phyloP scores from a whole-genome alignment of 23 tunicate species.

The Styela plicata region DNA sequence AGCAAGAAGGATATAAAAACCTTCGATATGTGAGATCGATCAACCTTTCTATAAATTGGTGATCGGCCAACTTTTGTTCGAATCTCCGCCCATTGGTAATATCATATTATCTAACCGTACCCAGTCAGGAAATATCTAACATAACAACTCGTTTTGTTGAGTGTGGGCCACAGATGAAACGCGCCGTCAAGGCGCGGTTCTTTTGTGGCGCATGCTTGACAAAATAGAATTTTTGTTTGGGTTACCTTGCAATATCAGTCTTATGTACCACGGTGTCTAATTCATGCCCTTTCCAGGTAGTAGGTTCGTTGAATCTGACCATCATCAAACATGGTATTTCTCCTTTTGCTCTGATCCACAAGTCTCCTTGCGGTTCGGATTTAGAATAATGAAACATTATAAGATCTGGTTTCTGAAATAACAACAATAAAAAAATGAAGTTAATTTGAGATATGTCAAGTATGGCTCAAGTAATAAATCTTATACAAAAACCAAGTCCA shows the following conservation, averaged over 20 bases:
- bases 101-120: neutral
- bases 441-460: too few relatives aligned
- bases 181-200: too few relatives aligned
- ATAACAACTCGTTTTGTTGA: too few relatives aligned
- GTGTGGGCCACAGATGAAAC: too few relatives aligned
- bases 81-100: neutral
- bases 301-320: neutral
- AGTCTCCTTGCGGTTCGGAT: slow-evolving; percentile 8
- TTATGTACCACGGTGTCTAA: slow-evolving; percentile 20
- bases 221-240: too few relatives aligned
- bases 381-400: slow-evolving; percentile 18
- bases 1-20: too few relatives aligned
- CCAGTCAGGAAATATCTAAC: neutral
- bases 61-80: neutral
- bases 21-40: neutral
- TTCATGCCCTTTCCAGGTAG: slow-evolving; percentile 13
- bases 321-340: slow-evolving; percentile 23
- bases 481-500: too few relatives aligned
- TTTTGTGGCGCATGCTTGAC: too few relatives aligned
- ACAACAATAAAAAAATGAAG: too few relatives aligned
- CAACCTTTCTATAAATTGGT: neutral
- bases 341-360: slow-evolving; percentile 18
- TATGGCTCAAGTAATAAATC: too few relatives aligned
- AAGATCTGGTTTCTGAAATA: slow-evolving; percentile 25
- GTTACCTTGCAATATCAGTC: slow-evolving; percentile 31